Evolutionary conservation across 2,113 vertebrate species (phyloP).

Genomic region (Nothoprocta perdicaria): DNA sequence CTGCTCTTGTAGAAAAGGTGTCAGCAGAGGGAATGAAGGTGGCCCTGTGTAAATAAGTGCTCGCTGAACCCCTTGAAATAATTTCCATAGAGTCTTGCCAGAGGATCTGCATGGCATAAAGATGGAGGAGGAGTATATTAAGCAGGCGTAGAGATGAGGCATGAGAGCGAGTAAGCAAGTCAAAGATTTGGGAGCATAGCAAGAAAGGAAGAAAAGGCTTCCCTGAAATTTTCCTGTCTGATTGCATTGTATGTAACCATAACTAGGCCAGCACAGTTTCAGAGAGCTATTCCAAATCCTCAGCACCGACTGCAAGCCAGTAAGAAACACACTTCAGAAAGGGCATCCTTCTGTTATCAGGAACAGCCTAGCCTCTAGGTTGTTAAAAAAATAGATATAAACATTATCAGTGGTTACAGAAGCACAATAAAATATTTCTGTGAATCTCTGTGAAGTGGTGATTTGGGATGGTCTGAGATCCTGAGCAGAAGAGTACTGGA

Average conservation of each 20-base stretch:
- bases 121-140: slow-evolving; percentile 14
- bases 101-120: neutral
- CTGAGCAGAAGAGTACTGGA: fast-evolving
- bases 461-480: neutral
- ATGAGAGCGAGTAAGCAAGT: neutral
- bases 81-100: neutral
- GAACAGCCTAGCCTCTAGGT: neutral
- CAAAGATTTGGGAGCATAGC: neutral
- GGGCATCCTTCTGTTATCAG: neutral
- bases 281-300: neutral
- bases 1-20: slow-evolving; percentile 13
- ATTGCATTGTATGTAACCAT: neutral
- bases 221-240: neutral
- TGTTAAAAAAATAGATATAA: neutral
- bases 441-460: neutral
- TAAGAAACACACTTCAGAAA: neutral
- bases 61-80: slow-evolving; percentile 43
- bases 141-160: neutral
- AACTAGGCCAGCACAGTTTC: neutral
- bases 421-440: neutral
- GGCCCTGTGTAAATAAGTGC: neutral
- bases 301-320: neutral
- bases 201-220: neutral
- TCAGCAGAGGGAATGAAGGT: neutral
- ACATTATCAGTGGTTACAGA: neutral